Base-by-base conservation (phyloP, 2,113 vertebrate genomes). In the Morone chrysops region DNA sequence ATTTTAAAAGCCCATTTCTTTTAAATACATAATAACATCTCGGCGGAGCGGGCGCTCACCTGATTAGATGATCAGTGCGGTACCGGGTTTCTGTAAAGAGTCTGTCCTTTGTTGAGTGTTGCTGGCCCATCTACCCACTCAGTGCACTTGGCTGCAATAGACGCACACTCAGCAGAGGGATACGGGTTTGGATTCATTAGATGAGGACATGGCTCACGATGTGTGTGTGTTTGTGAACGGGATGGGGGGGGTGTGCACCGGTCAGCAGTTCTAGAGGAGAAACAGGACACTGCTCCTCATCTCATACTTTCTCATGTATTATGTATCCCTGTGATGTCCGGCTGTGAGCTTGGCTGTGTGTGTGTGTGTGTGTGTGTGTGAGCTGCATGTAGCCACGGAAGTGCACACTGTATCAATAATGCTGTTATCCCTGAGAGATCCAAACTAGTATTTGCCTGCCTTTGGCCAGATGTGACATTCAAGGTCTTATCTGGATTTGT, bases 211-310 rank as follows among this genome's bases (percentile, higher is more conserved):
- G 69, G 74, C 48, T 68, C 36, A 45, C 45, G 16, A 3, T 75
- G 77, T 45, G 76, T 47, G 48, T 14, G 50, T 9, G 68, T 22
- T 31, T 45, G 43, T 45, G 11, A 31, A 3, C 31, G 3, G 12
- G 11, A 12, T 47, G 45, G 45, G 45, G 45, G 45, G 45, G 11
- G 56, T 50, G n/a, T 90, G 85, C 87, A 57, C 36, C 45, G 81
- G 86, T 94, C 92, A 93, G 93, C 94, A 93, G 53, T 92, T 89
- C 82, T 89, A 69, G 62, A 92, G 88, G 91, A 92, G 92, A 93
- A 93, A 90, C 76, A 81, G 88, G 90, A 90, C 90, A 75, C 85
- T 72, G 75, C 38, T 82, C 87, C 89, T 83, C 82, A 75, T 78
- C 83, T 81, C 82, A 85, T 87, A 85, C 86, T 68, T 69, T 72